Base-by-base conservation (phyloP, 2,113 vertebrate genomes). In the Archocentrus centrarchus region DNA sequence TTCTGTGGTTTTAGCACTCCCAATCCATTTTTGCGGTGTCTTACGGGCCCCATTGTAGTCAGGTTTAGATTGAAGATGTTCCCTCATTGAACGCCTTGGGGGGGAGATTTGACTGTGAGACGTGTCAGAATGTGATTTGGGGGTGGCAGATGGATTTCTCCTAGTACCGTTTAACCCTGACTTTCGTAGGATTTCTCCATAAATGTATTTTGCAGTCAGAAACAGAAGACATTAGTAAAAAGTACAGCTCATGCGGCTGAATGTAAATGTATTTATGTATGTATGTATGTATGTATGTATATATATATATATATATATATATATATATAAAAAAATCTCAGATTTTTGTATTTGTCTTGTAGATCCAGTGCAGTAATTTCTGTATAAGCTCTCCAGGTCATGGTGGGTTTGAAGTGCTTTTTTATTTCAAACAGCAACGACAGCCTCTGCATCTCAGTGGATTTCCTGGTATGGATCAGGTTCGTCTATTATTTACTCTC, bases 1-100 rank as follows among this genome's bases (percentile, higher is more conserved):
- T 95, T 95, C 94, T 93, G 93, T 90, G 92, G 84, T 95, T 92
- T 92, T 93, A 91, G 92, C 91, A 92, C 93, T 94, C 93, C 87
- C 93, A 95, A 95, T 96, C 94, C 95, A 82, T 95, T 94, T 94
- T 90, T 93, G 93, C 91, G 92, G 90, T 95, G 88, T 94, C 94
- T 96, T 94, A 92, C 89, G 89, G 92, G 92, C 87, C 89, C 85
- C 80, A 93, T 95, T 96, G 94, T 95, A 94, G 92, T 89, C 92
- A 92, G 92, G 91, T 93, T 94, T 91, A 94, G 91, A 95, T 81
- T 87, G 89, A 93, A 95, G 93, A 95, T 93, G 93, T 95, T 95
- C 92, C 92, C 93, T 96, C 89, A 93, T 94, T 88, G 64, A 79
- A 76, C 87, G 94, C 94, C 95, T 92, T 85, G 85, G 94, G 95